Conservation (phyloP, 1,140 invertebrate species). For the Drosophila yakuba region DNA sequence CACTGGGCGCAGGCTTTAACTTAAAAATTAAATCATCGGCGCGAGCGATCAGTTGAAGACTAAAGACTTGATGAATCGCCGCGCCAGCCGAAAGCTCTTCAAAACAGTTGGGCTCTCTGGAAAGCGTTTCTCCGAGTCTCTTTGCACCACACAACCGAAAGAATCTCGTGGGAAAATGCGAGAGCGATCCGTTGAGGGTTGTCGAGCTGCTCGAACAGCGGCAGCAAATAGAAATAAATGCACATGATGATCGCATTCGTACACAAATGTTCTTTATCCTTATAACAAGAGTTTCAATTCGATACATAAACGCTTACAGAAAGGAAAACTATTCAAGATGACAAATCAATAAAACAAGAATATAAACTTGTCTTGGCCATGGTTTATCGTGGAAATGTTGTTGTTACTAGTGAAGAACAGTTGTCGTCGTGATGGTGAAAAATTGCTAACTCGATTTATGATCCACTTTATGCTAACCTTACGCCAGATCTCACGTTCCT, state of each 20-base stretch:
- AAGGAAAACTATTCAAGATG: conserved; percentile 14
- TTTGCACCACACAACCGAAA: conserved; percentile 2
- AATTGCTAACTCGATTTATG: conserved; percentile 6
- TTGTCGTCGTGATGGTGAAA: conserved; percentile 10
- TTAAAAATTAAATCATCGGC: conserved; percentile 83
- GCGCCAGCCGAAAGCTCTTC: conserved; percentile 51
- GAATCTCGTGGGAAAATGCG: conserved; percentile 2
- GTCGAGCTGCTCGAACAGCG: conserved; percentile 31
- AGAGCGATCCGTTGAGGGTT: conserved; percentile 44
- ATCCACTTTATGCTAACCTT: conserved; percentile 5
- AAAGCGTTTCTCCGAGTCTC: not conserved
- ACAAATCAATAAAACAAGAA: conserved; percentile 5
- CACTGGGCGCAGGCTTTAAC: conserved; percentile 62
- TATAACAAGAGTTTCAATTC: conserved; percentile 31
- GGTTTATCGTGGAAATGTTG: conserved; percentile 24
- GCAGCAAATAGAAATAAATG: not conserved
- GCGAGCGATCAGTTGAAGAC: conserved; percentile 81
- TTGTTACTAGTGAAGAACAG: conserved; percentile 25
- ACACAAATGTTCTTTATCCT: conserved; percentile 42
- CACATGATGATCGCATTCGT: conserved; percentile 15
- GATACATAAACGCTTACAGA: conserved; percentile 38
- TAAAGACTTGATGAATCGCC: conserved; percentile 74
- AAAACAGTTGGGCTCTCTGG: conserved; percentile 21
- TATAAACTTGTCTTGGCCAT: conserved; percentile 4
- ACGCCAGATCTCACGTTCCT: conserved; percentile 11